Percentiles rank a stretch among this genome's conserved stretches.
These are phyloP conservation scores for Parnassius apollo DNA, from an alignment of 2,888 invertebrate genomes.

Conservation along the genomic window DNA sequence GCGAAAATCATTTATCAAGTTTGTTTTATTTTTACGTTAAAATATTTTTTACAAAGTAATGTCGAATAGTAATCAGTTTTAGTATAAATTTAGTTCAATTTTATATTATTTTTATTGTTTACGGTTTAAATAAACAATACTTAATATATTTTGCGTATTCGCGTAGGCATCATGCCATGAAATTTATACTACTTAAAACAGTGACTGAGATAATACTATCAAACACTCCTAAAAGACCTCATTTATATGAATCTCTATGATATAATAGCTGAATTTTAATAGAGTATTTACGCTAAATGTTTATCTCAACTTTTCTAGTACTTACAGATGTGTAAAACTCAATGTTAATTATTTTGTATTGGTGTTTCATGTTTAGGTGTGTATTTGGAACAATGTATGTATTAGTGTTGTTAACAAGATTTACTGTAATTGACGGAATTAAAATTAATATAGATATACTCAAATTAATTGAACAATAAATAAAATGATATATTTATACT, in stretches of 20 bases:
- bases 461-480: slow-evolving; percentile 1
- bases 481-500: neutral
- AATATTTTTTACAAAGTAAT: neutral
- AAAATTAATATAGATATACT: slow-evolving; percentile 9
- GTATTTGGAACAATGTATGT: slow-evolving; percentile 32
- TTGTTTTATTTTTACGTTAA: neutral
- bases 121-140: neutral
- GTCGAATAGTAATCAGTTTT: neutral
- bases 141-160: neutral
- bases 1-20: too few species aligned
- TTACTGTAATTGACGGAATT: slow-evolving; percentile 16
- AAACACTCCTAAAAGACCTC: slow-evolving; percentile 8
- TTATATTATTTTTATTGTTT: neutral
- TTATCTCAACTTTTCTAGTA: slow-evolving; percentile 18
- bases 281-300: slow-evolving; percentile 8
- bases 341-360: slow-evolving; percentile 37
- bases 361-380: slow-evolving; percentile 40
- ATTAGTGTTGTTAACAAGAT: slow-evolving; percentile 32
- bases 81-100: neutral
- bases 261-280: slow-evolving; percentile 16
- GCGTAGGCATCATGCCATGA: neutral
- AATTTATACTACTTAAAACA: slow-evolving; percentile 11
- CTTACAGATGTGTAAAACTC: slow-evolving; percentile 12
- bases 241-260: slow-evolving; percentile 22
- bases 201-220: slow-evolving; percentile 17